phyloP scores from a whole-genome alignment of 2,113 vertebrate genomes.

The Takifugu bimaculatus region DNA sequence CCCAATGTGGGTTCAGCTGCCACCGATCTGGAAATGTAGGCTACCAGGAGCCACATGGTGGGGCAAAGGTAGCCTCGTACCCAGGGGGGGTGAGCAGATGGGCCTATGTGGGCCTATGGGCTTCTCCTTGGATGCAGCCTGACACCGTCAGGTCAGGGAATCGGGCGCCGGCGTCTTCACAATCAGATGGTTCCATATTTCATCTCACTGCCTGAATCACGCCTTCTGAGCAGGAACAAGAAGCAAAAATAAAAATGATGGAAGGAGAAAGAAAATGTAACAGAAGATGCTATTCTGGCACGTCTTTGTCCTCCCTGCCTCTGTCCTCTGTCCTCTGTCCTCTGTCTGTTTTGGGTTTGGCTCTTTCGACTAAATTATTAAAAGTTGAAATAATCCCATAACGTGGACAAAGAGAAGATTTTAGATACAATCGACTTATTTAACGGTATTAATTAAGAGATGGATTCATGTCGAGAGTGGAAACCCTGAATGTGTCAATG shows the following conservation, averaged over 20 bases:
- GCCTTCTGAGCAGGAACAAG: not conserved
- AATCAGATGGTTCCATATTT: slow-evolving; percentile 38
- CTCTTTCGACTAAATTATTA: too few species aligned
- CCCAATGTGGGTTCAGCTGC: slow-evolving; percentile 35
- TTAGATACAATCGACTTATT: too few species aligned
- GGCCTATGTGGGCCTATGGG: slow-evolving; percentile 31
- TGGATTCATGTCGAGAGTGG: not conserved
- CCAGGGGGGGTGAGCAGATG: slow-evolving; percentile 57
- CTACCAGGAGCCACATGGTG: slow-evolving; percentile 53
- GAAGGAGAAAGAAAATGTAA: too few species aligned
- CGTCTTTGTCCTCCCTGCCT: too few species aligned
- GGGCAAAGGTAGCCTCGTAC: slow-evolving; percentile 54
- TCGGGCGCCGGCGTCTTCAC: slow-evolving; percentile 25
- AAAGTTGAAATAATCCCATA: too few species aligned
- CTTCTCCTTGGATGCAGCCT: slow-evolving; percentile 40
- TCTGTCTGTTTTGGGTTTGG: not conserved
- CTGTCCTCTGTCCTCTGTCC: not conserved
- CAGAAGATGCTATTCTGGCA: too few species aligned
- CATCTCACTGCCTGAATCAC: slow-evolving; percentile 31
- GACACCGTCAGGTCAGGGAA: slow-evolving; percentile 49
- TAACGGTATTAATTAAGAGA: too few species aligned
- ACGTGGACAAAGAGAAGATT: too few species aligned
- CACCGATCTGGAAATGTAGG: slow-evolving; percentile 58
- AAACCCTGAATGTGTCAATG: not conserved
- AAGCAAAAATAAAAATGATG: not conserved